These are phyloP conservation scores for Harpalus rubripes DNA, from an alignment of 2,888 invertebrate genomes.

Conservation along the genomic window DNA sequence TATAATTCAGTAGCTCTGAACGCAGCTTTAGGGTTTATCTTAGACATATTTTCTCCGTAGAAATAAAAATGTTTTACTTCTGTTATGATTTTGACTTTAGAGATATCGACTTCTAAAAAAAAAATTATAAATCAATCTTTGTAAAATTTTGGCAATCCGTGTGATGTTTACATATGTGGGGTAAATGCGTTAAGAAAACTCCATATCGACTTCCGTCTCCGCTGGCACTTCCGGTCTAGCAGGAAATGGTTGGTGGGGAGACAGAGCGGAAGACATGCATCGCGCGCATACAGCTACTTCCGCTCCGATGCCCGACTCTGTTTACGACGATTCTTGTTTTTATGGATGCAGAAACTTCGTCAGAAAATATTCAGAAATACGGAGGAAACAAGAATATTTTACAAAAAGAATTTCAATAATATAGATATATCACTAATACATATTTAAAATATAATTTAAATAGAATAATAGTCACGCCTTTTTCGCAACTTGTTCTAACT, in stretches of 20 bases:
- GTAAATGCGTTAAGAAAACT: constrained; percentile 45
- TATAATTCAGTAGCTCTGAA: too few relatives aligned
- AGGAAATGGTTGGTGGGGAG: neutral
- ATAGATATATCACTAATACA: neutral
- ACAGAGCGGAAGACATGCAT: constrained; percentile 38
- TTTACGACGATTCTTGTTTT: constrained; percentile 39
- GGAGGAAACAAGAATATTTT: neutral
- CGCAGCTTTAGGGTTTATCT: too few relatives aligned
- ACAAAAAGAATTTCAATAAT: constrained; percentile 1
- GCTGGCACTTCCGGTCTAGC: constrained; percentile 35
- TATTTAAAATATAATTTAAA: neutral
- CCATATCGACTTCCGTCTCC: constrained; percentile 36
- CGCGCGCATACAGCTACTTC: neutral
- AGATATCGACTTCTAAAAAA: too few relatives aligned
- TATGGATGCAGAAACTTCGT: neutral
- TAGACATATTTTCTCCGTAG: too few relatives aligned
- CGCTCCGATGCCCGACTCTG: constrained; percentile 4
- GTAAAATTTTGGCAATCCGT: neutral
- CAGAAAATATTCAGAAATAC: neutral
- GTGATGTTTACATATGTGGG: constrained; percentile 14
- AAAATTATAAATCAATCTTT: neutral
- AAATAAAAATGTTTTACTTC: too few relatives aligned
- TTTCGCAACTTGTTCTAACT: too few relatives aligned
- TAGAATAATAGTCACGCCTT: too few relatives aligned
- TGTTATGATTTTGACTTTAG: too few relatives aligned